Evolutionary conservation across 2,888 invertebrate genomes (phyloP).

Genomic region (Limnephilus auricula): DNA sequence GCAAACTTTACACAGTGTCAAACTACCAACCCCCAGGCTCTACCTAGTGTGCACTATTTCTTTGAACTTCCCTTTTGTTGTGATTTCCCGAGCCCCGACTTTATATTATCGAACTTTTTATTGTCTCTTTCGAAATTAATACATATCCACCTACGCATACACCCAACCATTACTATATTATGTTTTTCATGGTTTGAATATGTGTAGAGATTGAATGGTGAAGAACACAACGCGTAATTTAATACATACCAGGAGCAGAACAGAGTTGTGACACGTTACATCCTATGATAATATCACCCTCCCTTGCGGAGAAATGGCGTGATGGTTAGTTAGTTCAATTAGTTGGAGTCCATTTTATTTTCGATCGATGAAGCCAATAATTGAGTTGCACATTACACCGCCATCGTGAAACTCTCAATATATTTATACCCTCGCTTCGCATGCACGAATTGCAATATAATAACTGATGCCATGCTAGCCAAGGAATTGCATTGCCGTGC

Average conservation of each 20-base stretch:
- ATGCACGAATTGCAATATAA: neutral
- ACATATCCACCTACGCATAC: neutral
- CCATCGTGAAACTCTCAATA: neutral
- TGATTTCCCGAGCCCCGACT: neutral
- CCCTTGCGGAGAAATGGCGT: neutral
- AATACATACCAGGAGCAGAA: neutral
- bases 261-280: too few species aligned
- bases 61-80: neutral
- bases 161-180: neutral
- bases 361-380: neutral
- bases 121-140: neutral
- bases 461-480: neutral
- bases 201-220: neutral
- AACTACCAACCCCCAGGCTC: neutral
- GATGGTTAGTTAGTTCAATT: neutral
- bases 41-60: neutral
- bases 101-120: neutral
- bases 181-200: neutral
- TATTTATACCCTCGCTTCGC: neutral
- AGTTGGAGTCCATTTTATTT: neutral
- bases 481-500: neutral
- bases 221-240: neutral
- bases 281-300: neutral
- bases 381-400: neutral
- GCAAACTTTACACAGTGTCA: conserved; percentile 7